Conservation (phyloP, 2,113 vertebrate species). For the Hyla sarda region DNA sequence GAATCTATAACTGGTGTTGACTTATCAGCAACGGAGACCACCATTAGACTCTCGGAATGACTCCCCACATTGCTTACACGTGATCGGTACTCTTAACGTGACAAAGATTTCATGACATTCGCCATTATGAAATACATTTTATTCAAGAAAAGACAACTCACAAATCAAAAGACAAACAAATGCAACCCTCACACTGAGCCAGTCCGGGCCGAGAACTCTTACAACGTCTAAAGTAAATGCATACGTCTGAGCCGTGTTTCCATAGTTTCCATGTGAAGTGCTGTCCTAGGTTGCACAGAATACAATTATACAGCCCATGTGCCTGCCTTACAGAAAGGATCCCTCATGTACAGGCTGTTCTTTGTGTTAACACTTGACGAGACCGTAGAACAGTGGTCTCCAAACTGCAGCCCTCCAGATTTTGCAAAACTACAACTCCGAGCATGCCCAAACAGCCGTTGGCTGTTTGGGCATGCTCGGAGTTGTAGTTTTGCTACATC, state of each 20-base stretch:
- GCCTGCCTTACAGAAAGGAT: slow-evolving; percentile 59
- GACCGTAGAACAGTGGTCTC: too few species aligned
- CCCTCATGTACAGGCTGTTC: slow-evolving; percentile 24
- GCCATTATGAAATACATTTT: background rate
- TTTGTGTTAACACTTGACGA: slow-evolving; percentile 15
- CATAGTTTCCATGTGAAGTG: background rate
- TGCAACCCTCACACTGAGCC: background rate
- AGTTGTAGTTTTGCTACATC: too few species aligned
- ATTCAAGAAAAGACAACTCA: background rate
- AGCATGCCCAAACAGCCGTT: too few species aligned
- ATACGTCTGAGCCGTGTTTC: slow-evolving; percentile 19
- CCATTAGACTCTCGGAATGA: background rate
- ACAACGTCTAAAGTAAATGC: background rate
- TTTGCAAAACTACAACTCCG: too few species aligned
- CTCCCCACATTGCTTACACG: background rate
- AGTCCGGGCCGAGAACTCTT: background rate
- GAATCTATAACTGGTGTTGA: background rate
- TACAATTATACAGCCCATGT: slow-evolving; percentile 31
- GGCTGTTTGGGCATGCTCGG: too few species aligned
- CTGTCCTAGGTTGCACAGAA: slow-evolving; percentile 12
- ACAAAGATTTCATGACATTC: background rate
- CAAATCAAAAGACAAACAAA: background rate
- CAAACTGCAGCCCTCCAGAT: too few species aligned
- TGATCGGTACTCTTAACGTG: background rate
- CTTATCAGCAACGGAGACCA: background rate